Percentiles rank a stretch among this genome's conserved stretches.
Evolutionary conservation across 2,888 invertebrate genomes (phyloP).

Genomic region (Drymonia ruficornis): DNA sequence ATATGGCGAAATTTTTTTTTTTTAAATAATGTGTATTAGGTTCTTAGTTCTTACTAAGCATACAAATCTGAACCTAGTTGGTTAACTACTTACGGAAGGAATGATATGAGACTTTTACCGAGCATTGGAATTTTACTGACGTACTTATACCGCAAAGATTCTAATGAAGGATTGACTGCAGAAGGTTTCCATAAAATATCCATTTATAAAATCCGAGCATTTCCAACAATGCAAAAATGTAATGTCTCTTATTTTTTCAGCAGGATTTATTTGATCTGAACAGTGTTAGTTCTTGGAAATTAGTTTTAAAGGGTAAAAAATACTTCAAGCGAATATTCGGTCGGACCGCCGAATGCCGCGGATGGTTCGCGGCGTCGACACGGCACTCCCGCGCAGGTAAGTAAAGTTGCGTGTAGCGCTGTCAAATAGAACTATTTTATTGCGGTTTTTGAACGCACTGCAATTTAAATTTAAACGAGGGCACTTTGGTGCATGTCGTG

Average conservation of each 20-base stretch:
- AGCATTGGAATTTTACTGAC: too few relatives aligned
- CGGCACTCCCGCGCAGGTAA: constrained; percentile 71
- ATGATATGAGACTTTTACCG: too few relatives aligned
- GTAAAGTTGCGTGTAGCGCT: constrained; percentile 78
- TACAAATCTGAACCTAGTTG: too few relatives aligned
- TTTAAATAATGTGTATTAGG: too few relatives aligned
- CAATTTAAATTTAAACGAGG: constrained; percentile 64
- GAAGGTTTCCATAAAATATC: too few relatives aligned
- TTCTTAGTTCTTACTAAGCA: too few relatives aligned
- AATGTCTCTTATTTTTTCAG: constrained; percentile 25
- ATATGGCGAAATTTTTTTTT: too few relatives aligned
- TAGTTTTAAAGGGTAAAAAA: constrained; percentile 48
- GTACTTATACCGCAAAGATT: too few relatives aligned
- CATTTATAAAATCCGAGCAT: too few relatives aligned
- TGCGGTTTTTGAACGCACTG: constrained; percentile 61
- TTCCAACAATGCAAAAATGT: not conserved
- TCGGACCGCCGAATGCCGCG: constrained; percentile 50
- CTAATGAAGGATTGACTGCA: too few relatives aligned
- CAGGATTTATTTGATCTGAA: constrained; percentile 21
- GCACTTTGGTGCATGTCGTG: constrained; percentile 50
- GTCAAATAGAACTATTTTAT: constrained; percentile 77
- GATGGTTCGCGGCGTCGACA: constrained; percentile 49
- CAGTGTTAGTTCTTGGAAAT: constrained; percentile 35
- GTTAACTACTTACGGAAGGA: too few relatives aligned
- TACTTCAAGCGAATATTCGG: constrained; percentile 56